phyloP scores from a whole-genome alignment of 1,140 invertebrate genomes.

The Zaprionus camerounensis region DNA sequence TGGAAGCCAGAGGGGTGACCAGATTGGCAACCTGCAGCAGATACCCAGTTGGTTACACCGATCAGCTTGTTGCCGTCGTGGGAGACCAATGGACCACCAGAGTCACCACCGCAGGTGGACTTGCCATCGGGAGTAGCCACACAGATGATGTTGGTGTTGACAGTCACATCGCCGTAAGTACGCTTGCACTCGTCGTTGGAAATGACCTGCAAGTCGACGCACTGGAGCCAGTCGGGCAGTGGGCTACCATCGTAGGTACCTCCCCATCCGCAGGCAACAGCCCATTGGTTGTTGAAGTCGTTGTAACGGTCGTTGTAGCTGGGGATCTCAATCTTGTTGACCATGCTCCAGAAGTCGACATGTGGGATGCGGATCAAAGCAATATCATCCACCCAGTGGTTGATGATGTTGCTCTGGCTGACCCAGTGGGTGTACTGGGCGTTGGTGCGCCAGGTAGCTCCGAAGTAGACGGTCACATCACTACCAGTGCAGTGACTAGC shows the following conservation, averaged over 20 bases:
- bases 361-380: constrained; percentile 40
- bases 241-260: constrained; percentile 31
- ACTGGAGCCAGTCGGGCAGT: constrained; percentile 39
- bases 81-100: constrained; percentile 85
- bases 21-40: constrained; percentile 14
- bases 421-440: constrained; percentile 56
- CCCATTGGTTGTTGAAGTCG: constrained; percentile 23
- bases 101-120: constrained; percentile 85
- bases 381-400: constrained; percentile 44
- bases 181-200: constrained; percentile 8
- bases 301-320: constrained; percentile 43
- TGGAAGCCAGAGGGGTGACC: constrained; percentile 84
- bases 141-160: constrained; percentile 63
- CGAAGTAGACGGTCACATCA: constrained; percentile 53
- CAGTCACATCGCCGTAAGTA: constrained; percentile 35
- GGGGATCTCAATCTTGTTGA: constrained; percentile 46
- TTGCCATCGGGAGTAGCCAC: constrained; percentile 54
- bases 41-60: constrained; percentile 83
- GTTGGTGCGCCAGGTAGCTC: constrained; percentile 52
- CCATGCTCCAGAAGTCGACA: constrained; percentile 37
- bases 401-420: constrained; percentile 23
- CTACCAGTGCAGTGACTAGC: constrained; percentile 53
- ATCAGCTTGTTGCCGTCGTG: constrained; percentile 80
- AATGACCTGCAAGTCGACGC: constrained; percentile 39
- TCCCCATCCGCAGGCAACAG: constrained; percentile 57